Evolutionary conservation across 2,113 vertebrate species (phyloP), one percentile per base, ranked within the genome.

Genomic region (Eublepharis macularius): DNA sequence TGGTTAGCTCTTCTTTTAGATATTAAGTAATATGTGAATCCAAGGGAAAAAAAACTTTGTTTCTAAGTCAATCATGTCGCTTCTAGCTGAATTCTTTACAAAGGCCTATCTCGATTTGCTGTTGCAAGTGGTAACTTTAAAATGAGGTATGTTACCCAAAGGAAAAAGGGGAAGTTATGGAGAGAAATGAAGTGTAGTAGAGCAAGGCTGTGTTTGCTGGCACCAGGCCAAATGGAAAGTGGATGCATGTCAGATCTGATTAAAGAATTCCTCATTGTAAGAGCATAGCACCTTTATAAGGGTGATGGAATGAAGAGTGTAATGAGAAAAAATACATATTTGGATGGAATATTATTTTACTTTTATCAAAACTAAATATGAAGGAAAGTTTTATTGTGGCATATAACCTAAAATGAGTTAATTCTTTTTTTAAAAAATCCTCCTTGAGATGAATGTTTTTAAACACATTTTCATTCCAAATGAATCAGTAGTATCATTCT

Each of bases 161-260:
- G 90, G 90, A 92, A 91, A 63, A 93, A 87, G 79, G 51, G 45
- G 80, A 92, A 63, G 77, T 89, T 93, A 51, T 80, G 77, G 85
- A 91, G 75, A 93, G 92, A 91, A 90, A 88, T 87, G 3, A 75
- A 91, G 91, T 92, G 89, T 66, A 65, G 85, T 88, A 89, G 88
- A 93, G 85, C 81, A 93, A 54, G 17, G 80, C 80, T 60, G 39
- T 89, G 78, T 92, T 89, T 93, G 83, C 94, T 95, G 94, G 91
- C 89, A 2, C 73, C 88, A 3, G 4, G 91, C 94, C 94, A 96
- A 92, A 78, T 39, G 24, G 90, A 95, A 94, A 94, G 86, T 29
- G n/a, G 63, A 91, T 82, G 78, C 90, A 79, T 94, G 92, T 95
- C 92, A 92, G 81, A 65, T 86, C 70, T 94, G 91, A 96, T 96